Evolutionary conservation across 2,113 vertebrate genomes (phyloP).

Genomic region (Xenopus tropicalis): UCB_Xtro_10.0 CM004445.2:85514001-85514500

Average conservation of each 20-base stretch:
- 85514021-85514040: too few species aligned
- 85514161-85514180: neutral
- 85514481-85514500: neutral
- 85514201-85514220: conserved; percentile 13
- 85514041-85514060: too few species aligned
- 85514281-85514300: conserved; percentile 65
- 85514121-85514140: neutral
- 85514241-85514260: conserved; percentile 58
- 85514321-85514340: conserved; percentile 62
- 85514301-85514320: conserved; percentile 62
- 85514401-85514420: conserved; percentile 23
- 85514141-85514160: neutral
- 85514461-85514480: neutral
- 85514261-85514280: conserved; percentile 60
- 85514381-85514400: conserved; percentile 52
- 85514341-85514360: conserved; percentile 55
- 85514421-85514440: neutral
- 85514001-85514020: too few species aligned
- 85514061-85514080: too few species aligned
- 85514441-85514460: conserved; percentile 4
- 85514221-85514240: conserved; percentile 11
- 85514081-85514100: too few species aligned
- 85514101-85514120: too few species aligned
- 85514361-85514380: conserved; percentile 54
- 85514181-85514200: neutral